A percentile compares a stretch with the other conserved stretches of the same genome.
phyloP scores from a whole-genome alignment of 2,113 vertebrate species.

The Platichthys stellatus region DNA sequence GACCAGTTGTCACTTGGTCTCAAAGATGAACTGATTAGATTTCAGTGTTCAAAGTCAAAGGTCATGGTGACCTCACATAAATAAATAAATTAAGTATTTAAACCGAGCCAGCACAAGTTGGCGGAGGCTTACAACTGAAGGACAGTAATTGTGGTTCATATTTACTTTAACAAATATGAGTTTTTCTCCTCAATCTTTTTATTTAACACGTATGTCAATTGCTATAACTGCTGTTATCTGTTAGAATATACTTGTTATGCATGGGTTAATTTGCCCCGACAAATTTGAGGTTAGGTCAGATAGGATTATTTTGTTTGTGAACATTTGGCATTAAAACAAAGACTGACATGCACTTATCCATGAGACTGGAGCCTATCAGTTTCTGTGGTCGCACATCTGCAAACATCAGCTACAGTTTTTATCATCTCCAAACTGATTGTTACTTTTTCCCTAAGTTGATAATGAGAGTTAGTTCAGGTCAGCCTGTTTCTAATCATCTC shows the following conservation, averaged over 20 bases:
- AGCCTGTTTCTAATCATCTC: slow-evolving; percentile 35
- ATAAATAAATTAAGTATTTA: no score
- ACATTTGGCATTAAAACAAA: slow-evolving; percentile 22
- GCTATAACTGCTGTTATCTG: not conserved
- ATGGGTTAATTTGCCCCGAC: not conserved
- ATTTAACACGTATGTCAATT: not conserved
- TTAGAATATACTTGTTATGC: not conserved
- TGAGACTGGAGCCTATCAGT: not conserved
- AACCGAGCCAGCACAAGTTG: no score
- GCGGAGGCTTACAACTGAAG: no score
- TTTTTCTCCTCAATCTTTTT: not conserved
- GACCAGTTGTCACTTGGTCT: no score
- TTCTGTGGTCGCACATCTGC: not conserved
- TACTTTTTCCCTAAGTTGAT: slow-evolving; percentile 13
- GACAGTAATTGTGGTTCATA: no score
- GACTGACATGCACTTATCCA: not conserved
- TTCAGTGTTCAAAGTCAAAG: no score
- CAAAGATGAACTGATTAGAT: no score
- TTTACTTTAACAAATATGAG: no score
- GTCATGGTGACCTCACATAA: no score
- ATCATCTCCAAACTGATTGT: slow-evolving; percentile 3
- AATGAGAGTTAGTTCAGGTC: slow-evolving; percentile 13
- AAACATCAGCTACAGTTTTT: not conserved
- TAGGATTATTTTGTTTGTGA: slow-evolving; percentile 36
- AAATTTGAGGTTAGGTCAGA: slow-evolving; percentile 19